These are phyloP conservation scores for Psilopogon haemacephalus DNA, from an alignment of 2,113 vertebrate genomes.

Conservation along the genomic window DNA sequence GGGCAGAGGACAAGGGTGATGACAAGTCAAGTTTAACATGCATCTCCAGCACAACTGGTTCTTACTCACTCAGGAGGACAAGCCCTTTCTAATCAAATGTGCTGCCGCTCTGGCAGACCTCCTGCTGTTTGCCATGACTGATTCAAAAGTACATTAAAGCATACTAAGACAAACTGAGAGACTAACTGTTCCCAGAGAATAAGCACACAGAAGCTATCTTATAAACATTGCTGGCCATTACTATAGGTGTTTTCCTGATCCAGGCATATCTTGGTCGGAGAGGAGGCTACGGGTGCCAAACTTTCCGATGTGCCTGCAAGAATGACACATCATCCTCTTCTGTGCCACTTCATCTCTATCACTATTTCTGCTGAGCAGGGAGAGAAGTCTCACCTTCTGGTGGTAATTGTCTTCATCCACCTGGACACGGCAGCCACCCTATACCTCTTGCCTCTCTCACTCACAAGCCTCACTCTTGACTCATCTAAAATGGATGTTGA, in stretches of 20 bases:
- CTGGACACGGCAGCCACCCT: neutral
- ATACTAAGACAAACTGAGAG: neutral
- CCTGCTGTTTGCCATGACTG: neutral
- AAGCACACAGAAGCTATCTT: neutral
- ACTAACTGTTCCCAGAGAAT: neutral
- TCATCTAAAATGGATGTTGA: neutral
- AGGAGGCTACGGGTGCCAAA: neutral
- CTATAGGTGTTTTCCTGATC: neutral
- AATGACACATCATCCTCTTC: neutral
- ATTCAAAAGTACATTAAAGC: neutral
- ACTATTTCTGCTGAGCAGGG: neutral
- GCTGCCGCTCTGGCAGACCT: neutral
- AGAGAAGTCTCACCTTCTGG: neutral
- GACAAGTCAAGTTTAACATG: neutral
- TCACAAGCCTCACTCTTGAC: neutral
- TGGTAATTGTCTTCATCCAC: neutral
- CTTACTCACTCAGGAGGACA: neutral
- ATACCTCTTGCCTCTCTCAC: neutral
- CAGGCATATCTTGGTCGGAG: neutral
- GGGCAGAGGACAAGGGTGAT: neutral
- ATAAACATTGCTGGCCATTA: neutral
- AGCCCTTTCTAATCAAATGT: neutral
- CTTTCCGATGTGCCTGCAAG: neutral
- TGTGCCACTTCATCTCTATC: neutral
- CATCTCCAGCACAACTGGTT: neutral